Base-by-base conservation (phyloP, 2,888 invertebrate species). In the Serrognathus titanus region DNA sequence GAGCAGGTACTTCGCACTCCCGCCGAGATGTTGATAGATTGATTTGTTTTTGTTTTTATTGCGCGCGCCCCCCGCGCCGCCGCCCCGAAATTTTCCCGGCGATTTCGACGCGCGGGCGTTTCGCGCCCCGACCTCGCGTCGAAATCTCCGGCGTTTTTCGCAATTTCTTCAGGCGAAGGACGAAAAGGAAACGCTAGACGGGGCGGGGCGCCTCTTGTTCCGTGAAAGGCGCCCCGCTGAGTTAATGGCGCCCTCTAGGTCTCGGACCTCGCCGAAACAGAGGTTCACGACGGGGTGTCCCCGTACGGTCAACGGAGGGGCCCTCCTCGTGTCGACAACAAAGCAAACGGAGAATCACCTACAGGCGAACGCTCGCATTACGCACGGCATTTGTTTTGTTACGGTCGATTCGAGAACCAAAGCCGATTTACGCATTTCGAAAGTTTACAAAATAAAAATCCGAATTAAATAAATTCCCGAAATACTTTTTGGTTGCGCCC, bases 21-120 rank as follows among this genome's bases (percentile, higher is more conserved):
- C 67, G 66, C 63, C 51, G 75, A 75, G 71, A 71, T 72, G 75
- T 71, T 75, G 75, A 76, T 75, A 74, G 76, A 76, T 76, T 75
- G 75, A 76, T 75, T 75, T 75, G 74, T 75, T 75, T 74, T 74
- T 73, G 68, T 64, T 71, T 71, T 73, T 72, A 63, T 68, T 63
- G 53, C 50, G 31, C 38, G 40, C 24, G 24, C 24, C 24, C 6
- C 24, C 24, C 6, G 1, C 16, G 16, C 16, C 24, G 24, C 24
- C 24, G 24, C 24, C 24, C 24, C 24, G 24, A 1, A 31, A 31
- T 31, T 31, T 31, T 31, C 24, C 24, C 24, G 24, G 24, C 1
- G 24, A 31, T 31, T 31, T 5, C 24, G 5, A 6, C 24, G 24
- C 0, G 16, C 16, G 24, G 5, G 5, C 24, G 24, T 4, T 31